phyloP scores from a whole-genome alignment of 1,140 invertebrate species.

The Atta texana region DNA sequence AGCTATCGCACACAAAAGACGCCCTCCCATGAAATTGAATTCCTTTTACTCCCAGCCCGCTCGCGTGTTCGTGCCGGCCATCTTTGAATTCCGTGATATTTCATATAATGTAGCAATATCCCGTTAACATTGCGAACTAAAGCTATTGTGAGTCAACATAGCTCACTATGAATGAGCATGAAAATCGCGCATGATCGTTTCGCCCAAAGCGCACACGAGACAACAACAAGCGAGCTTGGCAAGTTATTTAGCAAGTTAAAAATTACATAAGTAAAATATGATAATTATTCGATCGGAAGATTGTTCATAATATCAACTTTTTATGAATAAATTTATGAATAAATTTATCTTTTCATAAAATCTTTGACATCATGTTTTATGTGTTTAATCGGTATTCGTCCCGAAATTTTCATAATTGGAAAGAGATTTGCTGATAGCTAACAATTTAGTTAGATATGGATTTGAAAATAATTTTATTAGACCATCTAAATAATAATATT shows the following conservation, averaged over 20 bases:
- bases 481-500: no score
- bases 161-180: constrained; percentile 33
- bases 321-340: no score
- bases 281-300: not conserved
- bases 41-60: constrained; percentile 66
- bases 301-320: not conserved
- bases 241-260: not conserved
- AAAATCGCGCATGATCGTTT: constrained; percentile 27
- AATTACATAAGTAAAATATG: not conserved
- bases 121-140: constrained; percentile 55
- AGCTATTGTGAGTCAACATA: constrained; percentile 42
- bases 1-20: constrained; percentile 58
- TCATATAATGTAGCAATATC: constrained; percentile 75
- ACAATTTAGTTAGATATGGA: no score
- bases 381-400: no score
- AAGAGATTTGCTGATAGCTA: no score
- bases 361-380: not conserved
- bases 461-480: no score
- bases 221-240: not conserved
- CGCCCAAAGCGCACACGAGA: constrained; percentile 1
- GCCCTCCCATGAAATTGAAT: constrained; percentile 68
- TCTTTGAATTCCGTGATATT: constrained; percentile 78
- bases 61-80: constrained; percentile 66
- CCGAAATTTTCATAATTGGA: no score
- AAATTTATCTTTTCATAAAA: not conserved